Evolutionary conservation across 2,113 vertebrate genomes (phyloP).

Genomic region (Pao palembangensis): DNA sequence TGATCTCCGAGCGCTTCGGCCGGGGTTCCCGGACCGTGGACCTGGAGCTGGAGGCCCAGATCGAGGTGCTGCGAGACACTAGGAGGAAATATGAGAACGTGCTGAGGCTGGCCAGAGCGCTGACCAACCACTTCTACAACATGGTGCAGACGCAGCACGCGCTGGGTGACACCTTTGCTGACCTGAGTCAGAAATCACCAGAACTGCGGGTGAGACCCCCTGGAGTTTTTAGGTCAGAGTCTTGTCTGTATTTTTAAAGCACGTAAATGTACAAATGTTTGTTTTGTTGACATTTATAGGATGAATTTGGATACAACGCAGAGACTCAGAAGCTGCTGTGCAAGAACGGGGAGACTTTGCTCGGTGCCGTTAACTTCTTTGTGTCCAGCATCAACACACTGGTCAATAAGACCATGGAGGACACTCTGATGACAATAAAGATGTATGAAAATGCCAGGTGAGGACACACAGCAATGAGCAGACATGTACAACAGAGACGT

Average conservation of each 20-base stretch:
- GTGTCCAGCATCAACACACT: constrained; percentile 97
- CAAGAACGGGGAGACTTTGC: constrained; percentile 93
- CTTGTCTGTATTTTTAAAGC: too few species aligned
- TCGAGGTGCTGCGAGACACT: constrained; percentile 92
- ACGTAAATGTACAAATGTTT: too few species aligned
- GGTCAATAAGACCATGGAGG: constrained; percentile 98
- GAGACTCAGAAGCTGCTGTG: constrained; percentile 96
- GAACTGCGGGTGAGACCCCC: constrained; percentile 83
- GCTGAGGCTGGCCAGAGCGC: constrained; percentile 84
- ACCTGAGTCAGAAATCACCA: constrained; percentile 98
- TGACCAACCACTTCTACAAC: constrained; percentile 95
- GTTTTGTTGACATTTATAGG: constrained; percentile 65
- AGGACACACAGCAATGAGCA: constrained; percentile 3
- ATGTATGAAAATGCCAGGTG: constrained; percentile 94
- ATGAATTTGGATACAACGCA: constrained; percentile 96
- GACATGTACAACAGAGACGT: too few species aligned
- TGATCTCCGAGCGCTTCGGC: constrained; percentile 92
- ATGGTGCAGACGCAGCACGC: constrained; percentile 96
- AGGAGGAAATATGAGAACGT: constrained; percentile 92
- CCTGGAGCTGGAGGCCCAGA: constrained; percentile 94
- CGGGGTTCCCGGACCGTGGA: constrained; percentile 93
- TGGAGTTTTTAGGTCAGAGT: too few species aligned
- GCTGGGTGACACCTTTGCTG: constrained; percentile 91
- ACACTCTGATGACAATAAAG: constrained; percentile 94
- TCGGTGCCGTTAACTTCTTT: constrained; percentile 96